These are phyloP conservation scores for Phalacrocorax pelagicus DNA, from an alignment of 2,113 vertebrate genomes.

Conservation along the genomic window DNA sequence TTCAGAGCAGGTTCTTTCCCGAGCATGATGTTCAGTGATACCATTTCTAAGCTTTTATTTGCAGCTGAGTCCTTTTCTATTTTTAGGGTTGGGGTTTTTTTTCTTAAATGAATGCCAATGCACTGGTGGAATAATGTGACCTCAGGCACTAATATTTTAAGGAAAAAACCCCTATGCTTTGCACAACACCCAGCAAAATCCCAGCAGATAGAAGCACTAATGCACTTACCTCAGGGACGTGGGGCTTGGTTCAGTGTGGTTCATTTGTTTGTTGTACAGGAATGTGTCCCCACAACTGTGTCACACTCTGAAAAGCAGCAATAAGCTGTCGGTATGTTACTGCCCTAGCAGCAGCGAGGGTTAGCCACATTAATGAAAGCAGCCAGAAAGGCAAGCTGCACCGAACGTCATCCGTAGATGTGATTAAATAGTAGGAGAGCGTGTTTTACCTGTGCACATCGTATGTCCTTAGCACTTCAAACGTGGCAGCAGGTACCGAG, in stretches of 20 bases:
- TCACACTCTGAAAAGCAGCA: not conserved
- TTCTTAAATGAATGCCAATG: not conserved
- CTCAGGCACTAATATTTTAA: not conserved
- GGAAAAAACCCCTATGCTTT: not conserved
- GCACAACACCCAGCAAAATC: not conserved
- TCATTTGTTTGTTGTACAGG: not conserved
- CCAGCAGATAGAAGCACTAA: not conserved
- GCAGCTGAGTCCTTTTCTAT: not conserved
- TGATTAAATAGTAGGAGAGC: not conserved
- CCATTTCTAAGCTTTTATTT: not conserved
- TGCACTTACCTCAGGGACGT: not conserved
- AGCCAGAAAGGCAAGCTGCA: not conserved
- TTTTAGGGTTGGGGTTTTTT: not conserved
- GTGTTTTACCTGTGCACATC: not conserved
- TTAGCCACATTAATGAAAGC: not conserved
- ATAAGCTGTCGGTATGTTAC: rapidly evolving
- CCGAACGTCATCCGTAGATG: rapidly evolving
- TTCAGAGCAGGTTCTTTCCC: not conserved
- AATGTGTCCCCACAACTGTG: not conserved
- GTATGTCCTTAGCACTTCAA: not conserved
- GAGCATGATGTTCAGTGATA: not conserved
- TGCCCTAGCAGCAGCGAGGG: not conserved
- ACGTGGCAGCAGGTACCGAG: not conserved
- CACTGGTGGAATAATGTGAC: not conserved
- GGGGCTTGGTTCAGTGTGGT: not conserved